phyloP scores from a whole-genome alignment of 2,113 vertebrate genomes.

The Lucifuga dentata region DNA sequence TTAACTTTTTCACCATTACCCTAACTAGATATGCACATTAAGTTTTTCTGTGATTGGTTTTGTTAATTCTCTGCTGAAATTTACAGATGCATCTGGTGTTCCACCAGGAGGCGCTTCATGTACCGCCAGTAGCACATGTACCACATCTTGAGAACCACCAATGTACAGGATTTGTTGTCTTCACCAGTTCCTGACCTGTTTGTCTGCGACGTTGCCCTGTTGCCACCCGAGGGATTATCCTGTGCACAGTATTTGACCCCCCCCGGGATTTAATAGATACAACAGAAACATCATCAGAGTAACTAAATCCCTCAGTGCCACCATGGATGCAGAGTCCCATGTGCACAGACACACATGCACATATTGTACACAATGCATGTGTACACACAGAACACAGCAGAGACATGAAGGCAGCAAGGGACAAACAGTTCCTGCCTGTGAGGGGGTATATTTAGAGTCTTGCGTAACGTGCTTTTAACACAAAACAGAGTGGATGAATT shows the following conservation, averaged over 20 bases:
- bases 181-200: constrained; percentile 32
- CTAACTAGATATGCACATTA: too few species aligned
- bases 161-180: constrained; percentile 1
- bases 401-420: constrained; percentile 62
- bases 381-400: background rate
- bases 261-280: constrained; percentile 50
- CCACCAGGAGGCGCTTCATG: too few species aligned
- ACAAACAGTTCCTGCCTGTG: constrained; percentile 62
- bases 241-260: constrained; percentile 36
- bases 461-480: constrained; percentile 84
- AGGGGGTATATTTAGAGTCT: constrained; percentile 79
- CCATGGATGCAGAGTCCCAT: constrained; percentile 10
- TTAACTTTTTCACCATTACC: too few species aligned
- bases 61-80: too few species aligned
- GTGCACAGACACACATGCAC: constrained; percentile 29
- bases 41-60: too few species aligned
- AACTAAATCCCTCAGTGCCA: constrained; percentile 20
- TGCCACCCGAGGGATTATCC: constrained; percentile 51
- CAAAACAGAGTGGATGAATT: constrained; percentile 80
- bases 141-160: too few species aligned
- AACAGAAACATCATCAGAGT: constrained; percentile 47
- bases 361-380: background rate
- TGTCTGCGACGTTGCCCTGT: constrained; percentile 44
- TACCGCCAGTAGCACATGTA: too few species aligned
- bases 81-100: too few species aligned